Evolutionary conservation across 64 coral and sea anemone genomes (phyloP).

Genomic region (Trachythela sp.): DNA sequence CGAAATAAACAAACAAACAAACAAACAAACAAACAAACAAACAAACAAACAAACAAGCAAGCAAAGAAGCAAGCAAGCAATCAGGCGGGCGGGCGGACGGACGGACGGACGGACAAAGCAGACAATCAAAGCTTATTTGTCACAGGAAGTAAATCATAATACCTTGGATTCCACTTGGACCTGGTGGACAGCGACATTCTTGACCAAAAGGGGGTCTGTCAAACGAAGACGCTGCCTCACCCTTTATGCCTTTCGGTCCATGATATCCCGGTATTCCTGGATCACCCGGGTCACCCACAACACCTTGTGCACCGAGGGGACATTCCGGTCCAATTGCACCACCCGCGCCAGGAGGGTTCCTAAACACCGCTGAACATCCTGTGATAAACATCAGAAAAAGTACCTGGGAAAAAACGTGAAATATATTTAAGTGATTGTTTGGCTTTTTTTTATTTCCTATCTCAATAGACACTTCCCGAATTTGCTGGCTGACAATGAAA

Average conservation of each 20-base stretch:
- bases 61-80: no score
- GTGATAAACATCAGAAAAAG: not conserved
- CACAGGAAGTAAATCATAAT: no score
- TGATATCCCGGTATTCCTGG: not conserved
- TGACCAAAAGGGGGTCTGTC: not conserved
- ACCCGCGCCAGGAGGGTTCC: not conserved
- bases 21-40: no score
- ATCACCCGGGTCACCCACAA: no score
- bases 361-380: not conserved
- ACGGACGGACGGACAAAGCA: no score
- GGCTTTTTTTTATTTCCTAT: no score
- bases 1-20: no score
- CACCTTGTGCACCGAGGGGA: not conserved
- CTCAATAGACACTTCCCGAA: no score
- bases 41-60: no score
- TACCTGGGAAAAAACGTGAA: not conserved
- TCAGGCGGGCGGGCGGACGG: no score
- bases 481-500: no score
- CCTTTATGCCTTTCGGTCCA: not conserved
- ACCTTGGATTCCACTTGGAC: not conserved
- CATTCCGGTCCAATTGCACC: not conserved
- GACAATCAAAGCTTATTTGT: no score
- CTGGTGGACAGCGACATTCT: not conserved
- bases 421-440: not conserved
- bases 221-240: not conserved